Conservation (phyloP, 2,797 vertebrate genomes). For the Acropternis orthonyx region DNA sequence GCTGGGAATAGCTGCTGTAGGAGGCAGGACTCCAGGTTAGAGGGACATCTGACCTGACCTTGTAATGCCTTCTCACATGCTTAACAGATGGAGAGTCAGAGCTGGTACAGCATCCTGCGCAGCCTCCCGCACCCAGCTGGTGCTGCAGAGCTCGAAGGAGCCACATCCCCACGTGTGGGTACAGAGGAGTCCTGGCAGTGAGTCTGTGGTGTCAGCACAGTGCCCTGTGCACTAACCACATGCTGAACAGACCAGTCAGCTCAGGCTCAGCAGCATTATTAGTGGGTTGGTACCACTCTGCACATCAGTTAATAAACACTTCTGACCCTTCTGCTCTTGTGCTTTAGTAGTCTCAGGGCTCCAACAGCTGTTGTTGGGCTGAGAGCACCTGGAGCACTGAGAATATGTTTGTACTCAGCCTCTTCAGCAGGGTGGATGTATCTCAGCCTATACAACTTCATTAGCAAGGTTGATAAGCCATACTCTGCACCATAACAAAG, state of each 20-base stretch:
- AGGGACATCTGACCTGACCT: not conserved
- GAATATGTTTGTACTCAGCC: not conserved
- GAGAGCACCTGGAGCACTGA: not conserved
- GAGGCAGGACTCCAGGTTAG: too few relatives aligned
- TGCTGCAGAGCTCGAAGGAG: rapidly evolving
- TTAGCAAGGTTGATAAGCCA: not conserved
- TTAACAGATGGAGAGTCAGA: not conserved
- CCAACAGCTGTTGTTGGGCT: not conserved
- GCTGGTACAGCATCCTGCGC: not conserved
- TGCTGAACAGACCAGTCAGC: not conserved
- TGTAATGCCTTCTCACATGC: not conserved
- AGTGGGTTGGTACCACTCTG: not conserved
- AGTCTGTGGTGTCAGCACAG: not conserved
- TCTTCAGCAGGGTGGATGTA: rapidly evolving
- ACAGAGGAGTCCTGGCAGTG: rapidly evolving
- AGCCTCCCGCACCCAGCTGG: too few relatives aligned
- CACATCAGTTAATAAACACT: not conserved
- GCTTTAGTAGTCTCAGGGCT: not conserved
- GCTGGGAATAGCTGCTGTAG: too few relatives aligned
- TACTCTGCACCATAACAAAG: not conserved
- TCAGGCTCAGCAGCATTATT: not conserved
- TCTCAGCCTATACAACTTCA: not conserved
- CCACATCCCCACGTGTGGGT: rapidly evolving
- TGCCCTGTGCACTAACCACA: too few relatives aligned
- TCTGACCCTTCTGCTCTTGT: not conserved